Base-by-base conservation (phyloP, 2,888 invertebrate genomes). In the Agriopis marginaria region DNA sequence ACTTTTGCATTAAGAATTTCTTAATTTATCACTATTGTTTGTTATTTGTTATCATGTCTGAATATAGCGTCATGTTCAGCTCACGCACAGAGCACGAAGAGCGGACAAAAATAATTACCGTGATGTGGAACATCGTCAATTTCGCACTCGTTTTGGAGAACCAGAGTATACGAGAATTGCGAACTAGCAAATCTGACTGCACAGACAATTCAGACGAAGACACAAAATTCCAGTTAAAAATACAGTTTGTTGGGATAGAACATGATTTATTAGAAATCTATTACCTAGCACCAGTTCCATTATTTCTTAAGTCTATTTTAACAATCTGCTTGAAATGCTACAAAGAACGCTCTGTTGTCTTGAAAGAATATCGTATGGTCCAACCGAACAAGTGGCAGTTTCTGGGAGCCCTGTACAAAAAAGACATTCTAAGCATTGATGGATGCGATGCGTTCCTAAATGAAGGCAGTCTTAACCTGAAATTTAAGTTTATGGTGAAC, bases 311-410 rank as follows among this genome's bases (percentile, higher is more conserved):
- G 74, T 88, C 91, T 2, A 85, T 91, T 61, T 75, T 94, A 8
- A 92, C 89, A 1, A 86, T 92, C 72, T 92, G 91, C 67, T 77
- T 92, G 32, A 92, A 91, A 77, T 83, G 90, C 40, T 93, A 90
- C 71, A 92, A 93, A 74, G 93, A 93, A 71, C 87, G 93, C 6
- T 91, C 92, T 0, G 89, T 93, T 39, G 88, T 90, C 1, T 89
- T 90, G 53, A 90, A 91, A 56, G 93, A 93, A 63, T 93, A 91
- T 69, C 92, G 91, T 65, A 90, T 90, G 7, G 86, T 92, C 3
- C 89, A 90, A 76, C 89, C 89, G 0, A 92, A 93, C 70, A 92
- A 92, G 73, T 93, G 93, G 93, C 93, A 93, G 76, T 93, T 90
- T 72, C 80, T 94, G 56, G 89, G 91, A 5, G 92, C 91, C 1